A percentile compares a stretch with the other conserved stretches of the same genome.
phyloP scores from a whole-genome alignment of 37 sponge, comb jelly and placozoan genomes.

The Eunapius fragilis region DNA sequence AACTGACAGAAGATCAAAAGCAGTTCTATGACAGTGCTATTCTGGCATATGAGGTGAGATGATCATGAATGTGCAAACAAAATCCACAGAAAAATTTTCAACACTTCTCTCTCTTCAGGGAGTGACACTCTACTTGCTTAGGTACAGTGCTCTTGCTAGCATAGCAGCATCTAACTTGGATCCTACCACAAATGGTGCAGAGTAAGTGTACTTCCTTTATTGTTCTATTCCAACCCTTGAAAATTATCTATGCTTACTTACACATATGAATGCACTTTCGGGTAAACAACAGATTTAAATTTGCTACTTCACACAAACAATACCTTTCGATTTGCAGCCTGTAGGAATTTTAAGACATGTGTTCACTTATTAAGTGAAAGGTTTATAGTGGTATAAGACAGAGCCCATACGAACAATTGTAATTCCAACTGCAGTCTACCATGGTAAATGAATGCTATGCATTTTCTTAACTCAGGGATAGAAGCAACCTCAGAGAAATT shows the following conservation, averaged over 20 bases:
- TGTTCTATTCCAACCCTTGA: background rate
- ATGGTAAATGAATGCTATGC: background rate
- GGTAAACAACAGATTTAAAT: no score
- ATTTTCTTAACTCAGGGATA: background rate
- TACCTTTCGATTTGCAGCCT: no score
- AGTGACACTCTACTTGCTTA: slow-evolving; percentile 36
- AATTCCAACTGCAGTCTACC: no score
- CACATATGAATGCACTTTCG: background rate
- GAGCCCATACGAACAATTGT: no score
- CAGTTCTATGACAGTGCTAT: slow-evolving; percentile 27
- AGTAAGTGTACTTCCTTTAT: background rate
- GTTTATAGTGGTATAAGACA: no score
- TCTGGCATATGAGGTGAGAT: slow-evolving; percentile 43
- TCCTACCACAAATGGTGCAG: background rate
- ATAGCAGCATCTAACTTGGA: slow-evolving; percentile 5
- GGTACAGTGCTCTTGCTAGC: slow-evolving; percentile 17
- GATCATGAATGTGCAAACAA: background rate
- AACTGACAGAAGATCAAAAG: slow-evolving; percentile 12
- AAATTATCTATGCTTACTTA: no score
- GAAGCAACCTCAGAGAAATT: background rate
- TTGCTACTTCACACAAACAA: no score
- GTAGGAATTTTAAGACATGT: no score
- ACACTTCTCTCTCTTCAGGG: slow-evolving; percentile 9
- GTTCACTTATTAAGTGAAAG: no score
- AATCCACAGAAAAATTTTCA: no score